These are phyloP conservation scores for Spondyliosoma cantharus DNA, from an alignment of 2,797 vertebrate species.

Conservation along the genomic window DNA sequence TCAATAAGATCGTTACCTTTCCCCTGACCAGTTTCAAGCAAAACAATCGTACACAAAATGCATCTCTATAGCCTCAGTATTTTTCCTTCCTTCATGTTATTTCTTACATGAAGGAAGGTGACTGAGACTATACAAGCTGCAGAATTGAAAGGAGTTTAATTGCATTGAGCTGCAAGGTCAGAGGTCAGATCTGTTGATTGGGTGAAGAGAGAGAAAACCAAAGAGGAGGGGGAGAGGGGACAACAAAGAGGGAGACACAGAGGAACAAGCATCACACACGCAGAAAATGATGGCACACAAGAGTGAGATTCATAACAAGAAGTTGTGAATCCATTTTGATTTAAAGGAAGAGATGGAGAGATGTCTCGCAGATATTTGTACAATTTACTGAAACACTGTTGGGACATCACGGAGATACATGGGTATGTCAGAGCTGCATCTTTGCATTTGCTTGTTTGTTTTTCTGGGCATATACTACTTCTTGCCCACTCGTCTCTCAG, in stretches of 20 bases:
- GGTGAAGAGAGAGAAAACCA: constrained; percentile 41
- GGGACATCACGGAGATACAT: constrained; percentile 51
- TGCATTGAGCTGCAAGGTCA: constrained; percentile 71
- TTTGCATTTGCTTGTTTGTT: constrained; percentile 28
- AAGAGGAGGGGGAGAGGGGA: constrained; percentile 17
- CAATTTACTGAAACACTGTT: constrained; percentile 44
- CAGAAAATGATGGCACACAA: constrained; percentile 21
- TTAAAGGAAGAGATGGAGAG: constrained; percentile 39
- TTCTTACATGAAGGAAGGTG: constrained; percentile 7
- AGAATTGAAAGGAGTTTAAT: constrained; percentile 71
- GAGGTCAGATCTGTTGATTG: constrained; percentile 71
- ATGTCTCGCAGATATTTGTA: constrained; percentile 54
- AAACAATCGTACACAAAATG: constrained; percentile 4
- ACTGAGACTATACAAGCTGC: constrained; percentile 28
- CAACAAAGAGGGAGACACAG: constrained; percentile 27
- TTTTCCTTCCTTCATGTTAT: not conserved
- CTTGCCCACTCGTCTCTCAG: not conserved
- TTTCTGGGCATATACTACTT: not conserved
- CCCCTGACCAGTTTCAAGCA: not conserved
- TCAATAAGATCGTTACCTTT: constrained; percentile 42
- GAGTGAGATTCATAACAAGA: constrained; percentile 15
- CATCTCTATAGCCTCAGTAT: not conserved
- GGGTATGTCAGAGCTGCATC: constrained; percentile 56
- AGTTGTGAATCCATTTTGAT: constrained; percentile 27
- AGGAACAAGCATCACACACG: constrained; percentile 5